Conservation (phyloP, 1,140 invertebrate species). For the Nephila pilipes region DNA sequence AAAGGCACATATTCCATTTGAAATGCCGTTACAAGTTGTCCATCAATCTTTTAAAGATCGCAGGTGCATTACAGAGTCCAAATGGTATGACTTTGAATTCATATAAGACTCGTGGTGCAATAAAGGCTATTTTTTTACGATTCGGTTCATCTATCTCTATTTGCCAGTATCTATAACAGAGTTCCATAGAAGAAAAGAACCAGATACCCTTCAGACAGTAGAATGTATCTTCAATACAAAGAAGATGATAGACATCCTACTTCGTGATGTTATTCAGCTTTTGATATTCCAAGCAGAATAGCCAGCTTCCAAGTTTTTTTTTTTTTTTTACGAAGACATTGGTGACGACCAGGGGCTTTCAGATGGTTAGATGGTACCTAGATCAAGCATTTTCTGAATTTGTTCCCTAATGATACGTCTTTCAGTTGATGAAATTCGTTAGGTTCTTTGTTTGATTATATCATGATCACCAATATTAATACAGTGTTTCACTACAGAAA, state of each 20-base stretch:
- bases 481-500: too few relatives aligned
- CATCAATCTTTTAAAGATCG: slow-evolving; percentile 34
- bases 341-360: slow-evolving; percentile 81
- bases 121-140: slow-evolving; percentile 41
- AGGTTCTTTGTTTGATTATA: too few relatives aligned
- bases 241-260: slow-evolving; percentile 83
- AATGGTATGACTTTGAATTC: slow-evolving; percentile 26
- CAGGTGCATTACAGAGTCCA: slow-evolving; percentile 78
- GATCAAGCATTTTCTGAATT: too few relatives aligned
- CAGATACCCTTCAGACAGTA: slow-evolving; percentile 79
- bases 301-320: slow-evolving; percentile 81
- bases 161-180: slow-evolving; percentile 82
- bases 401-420: too few relatives aligned
- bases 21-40: slow-evolving; percentile 59
- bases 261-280: slow-evolving; percentile 81
- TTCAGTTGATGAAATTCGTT: too few relatives aligned
- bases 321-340: slow-evolving; percentile 81
- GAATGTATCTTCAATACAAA: slow-evolving; percentile 82
- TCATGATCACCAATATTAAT: too few relatives aligned
- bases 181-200: slow-evolving; percentile 80
- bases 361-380: too few relatives aligned
- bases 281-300: slow-evolving; percentile 82
- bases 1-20: slow-evolving; percentile 67
- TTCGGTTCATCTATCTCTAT: slow-evolving; percentile 80
- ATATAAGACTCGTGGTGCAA: slow-evolving; percentile 17